A percentile compares a stretch with the other conserved stretches of the same genome.
These are phyloP conservation scores for Danio tinwini DNA, from an alignment of 2,797 vertebrate genomes.

Conservation along the genomic window DNA sequence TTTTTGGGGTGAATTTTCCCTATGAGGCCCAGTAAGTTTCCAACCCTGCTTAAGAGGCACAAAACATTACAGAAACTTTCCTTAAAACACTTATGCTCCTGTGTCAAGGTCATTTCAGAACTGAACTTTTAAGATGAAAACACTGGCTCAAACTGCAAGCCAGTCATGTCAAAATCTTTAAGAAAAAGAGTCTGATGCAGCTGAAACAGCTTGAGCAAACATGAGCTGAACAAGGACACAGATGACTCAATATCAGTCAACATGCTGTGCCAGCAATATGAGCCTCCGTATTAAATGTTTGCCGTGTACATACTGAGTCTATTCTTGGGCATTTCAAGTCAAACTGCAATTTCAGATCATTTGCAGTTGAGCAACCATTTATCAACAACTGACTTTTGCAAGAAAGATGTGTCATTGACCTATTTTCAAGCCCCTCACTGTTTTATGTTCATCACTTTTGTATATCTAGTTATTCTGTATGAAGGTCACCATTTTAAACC, in stretches of 20 bases:
- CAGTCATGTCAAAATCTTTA: background rate
- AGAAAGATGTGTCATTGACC: constrained; percentile 26
- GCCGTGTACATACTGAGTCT: constrained; percentile 23
- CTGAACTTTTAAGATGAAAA: background rate
- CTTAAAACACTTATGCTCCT: background rate
- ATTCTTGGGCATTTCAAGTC: constrained; percentile 7
- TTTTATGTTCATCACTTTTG: background rate
- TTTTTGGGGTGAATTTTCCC: too few species aligned
- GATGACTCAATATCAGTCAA: constrained; percentile 32
- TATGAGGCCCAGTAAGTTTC: too few species aligned
- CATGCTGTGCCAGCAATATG: constrained; percentile 4
- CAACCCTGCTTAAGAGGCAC: background rate
- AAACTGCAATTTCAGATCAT: constrained; percentile 21
- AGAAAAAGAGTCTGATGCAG: background rate
- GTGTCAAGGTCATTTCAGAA: background rate
- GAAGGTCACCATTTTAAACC: constrained; percentile 13
- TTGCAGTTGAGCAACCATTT: constrained; percentile 39
- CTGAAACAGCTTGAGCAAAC: constrained; percentile 23
- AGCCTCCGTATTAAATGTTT: constrained; percentile 23
- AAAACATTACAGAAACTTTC: background rate
- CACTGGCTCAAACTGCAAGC: background rate
- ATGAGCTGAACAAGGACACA: constrained; percentile 1
- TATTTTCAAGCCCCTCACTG: background rate
- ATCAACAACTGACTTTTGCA: constrained; percentile 34
- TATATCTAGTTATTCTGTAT: background rate